Evolutionary conservation across 2,113 vertebrate species (phyloP), one percentile per base, ranked within the genome.

Genomic region (Nyctibius bracteatus): DNA sequence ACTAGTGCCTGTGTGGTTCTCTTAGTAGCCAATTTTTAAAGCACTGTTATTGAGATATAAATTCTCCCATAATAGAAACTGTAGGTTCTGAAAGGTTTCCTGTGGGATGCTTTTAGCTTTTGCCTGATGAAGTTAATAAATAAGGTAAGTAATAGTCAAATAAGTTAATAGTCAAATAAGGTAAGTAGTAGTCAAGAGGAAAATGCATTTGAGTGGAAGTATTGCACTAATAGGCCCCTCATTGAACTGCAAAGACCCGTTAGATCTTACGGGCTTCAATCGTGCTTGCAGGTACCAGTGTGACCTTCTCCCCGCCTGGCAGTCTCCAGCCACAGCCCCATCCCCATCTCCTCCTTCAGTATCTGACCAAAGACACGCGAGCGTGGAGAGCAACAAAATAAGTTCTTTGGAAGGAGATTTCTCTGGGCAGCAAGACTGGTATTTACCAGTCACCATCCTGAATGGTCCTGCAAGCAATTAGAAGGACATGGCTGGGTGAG

Each of bases 71-170:
- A 92, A 54, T 33, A 88, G 58, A 65, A 92, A 80, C 6, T 58
- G 23, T 51, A 71, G 27, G 52, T 91, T 93, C 74, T 70, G 46
- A 86, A 92, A 94, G 33, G 28, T 79, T 88, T 95, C 92, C 88
- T 83, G 22, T 24, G 85, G 75, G 82, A 78, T 0, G 0, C 27
- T 79, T 95, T 67, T 35, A 72, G 66, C 46, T 86, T 83, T 52
- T 81, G 27, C 54, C 57, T 90, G 33, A 88, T 93, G 19, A 66
- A 74, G 39, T 71, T 65, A 81, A 93, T 88, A 88, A 94, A 81
- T 93, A 77, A 85, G 78, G 28, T 61, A 75, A 91, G 74, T 51
- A 77, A 88, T 52, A 80, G 52, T 22, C 62, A 71, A n/a, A n/a
- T n/a, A n/a, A n/a, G n/a, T n/a, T n/a, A n/a, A n/a, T n/a, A n/a